These are phyloP conservation scores for Pogonophryne albipinna DNA, from an alignment of 2,797 vertebrate species.

Conservation along the genomic window DNA sequence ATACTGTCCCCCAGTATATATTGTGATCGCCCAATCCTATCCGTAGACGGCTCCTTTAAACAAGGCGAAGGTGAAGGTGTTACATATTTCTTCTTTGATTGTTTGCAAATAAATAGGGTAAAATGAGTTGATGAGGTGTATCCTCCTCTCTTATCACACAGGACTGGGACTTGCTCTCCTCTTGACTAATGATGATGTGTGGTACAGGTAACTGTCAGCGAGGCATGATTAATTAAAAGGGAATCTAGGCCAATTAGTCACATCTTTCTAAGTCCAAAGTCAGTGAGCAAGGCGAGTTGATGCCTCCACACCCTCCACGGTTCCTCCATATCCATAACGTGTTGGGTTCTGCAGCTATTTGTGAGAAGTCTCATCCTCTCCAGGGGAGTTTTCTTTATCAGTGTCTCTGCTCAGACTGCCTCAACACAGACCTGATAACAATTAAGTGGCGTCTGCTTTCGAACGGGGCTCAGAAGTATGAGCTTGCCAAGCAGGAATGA, in stretches of 20 bases:
- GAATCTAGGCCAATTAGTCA: slow-evolving; percentile 85
- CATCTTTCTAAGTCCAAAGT: slow-evolving; percentile 74
- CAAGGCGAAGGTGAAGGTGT: slow-evolving; percentile 19
- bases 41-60: neutral
- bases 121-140: slow-evolving; percentile 82
- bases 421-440: slow-evolving; percentile 62
- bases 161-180: slow-evolving; percentile 72
- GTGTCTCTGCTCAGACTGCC: slow-evolving; percentile 32
- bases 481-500: slow-evolving; percentile 37
- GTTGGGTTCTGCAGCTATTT: slow-evolving; percentile 42
- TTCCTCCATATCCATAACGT: slow-evolving; percentile 24
- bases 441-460: slow-evolving; percentile 64
- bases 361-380: slow-evolving; percentile 50
- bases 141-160: slow-evolving; percentile 79
- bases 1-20: neutral
- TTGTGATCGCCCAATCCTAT: neutral
- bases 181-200: slow-evolving; percentile 83
- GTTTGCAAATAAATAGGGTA: slow-evolving; percentile 71
- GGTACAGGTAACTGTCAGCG: slow-evolving; percentile 84
- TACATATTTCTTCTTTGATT: slow-evolving; percentile 38
- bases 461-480: slow-evolving; percentile 51
- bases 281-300: slow-evolving; percentile 59
- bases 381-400: slow-evolving; percentile 41
- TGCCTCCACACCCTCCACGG: slow-evolving; percentile 21
- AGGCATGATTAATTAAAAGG: slow-evolving; percentile 83